Base-by-base conservation (phyloP, 2,113 vertebrate genomes). In the Noturus placidus region DNA sequence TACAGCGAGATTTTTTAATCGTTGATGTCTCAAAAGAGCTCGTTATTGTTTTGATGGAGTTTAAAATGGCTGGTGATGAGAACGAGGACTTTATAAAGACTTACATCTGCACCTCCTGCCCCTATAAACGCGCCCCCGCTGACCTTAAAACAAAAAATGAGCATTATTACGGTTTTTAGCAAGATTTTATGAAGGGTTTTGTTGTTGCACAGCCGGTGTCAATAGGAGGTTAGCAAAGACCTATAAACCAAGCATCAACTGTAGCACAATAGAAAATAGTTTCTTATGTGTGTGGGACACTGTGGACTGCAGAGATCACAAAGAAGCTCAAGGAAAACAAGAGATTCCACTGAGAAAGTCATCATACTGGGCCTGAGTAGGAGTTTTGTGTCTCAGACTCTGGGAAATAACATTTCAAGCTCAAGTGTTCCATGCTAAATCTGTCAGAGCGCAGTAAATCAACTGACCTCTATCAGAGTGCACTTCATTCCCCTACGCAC, bases 341-440 rank as follows among this genome's bases (percentile, higher is more conserved):
- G 90, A 61, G 81, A 86, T 14, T 82, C 56, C 30, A 61, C 33
- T 25, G 89, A 89, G 90, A 93, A 92, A 93, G 92, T 87, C 70
- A 84, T 91, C 91, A 88, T 91, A 87, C 87, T 52, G 22, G 89
- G 89, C 82, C 89, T 78, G 59, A 33, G 92, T 92, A 92, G 92
- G 93, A 86, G 38, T 87, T 87, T 84, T 85, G 90, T 92, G 81
- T 88, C n/a, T 90, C 56, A 84, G 82, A 92, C 89, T 90, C 42
- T 69, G 87, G 89, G 92, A 93, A 79, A 92, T 92, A 93, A 92
- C 90, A 93, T 94, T 94, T 94, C 93, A 93, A 87, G 93, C 93
- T 91, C 57, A 91, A 93, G 92, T 94, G 92, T 91, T 92, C 90
- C 92, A 94, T 90, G 90, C 85, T 82, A 14, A 80, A 89, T 91